Conservation (phyloP, 1,140 invertebrate genomes). For the Eufriesea mexicana region DNA sequence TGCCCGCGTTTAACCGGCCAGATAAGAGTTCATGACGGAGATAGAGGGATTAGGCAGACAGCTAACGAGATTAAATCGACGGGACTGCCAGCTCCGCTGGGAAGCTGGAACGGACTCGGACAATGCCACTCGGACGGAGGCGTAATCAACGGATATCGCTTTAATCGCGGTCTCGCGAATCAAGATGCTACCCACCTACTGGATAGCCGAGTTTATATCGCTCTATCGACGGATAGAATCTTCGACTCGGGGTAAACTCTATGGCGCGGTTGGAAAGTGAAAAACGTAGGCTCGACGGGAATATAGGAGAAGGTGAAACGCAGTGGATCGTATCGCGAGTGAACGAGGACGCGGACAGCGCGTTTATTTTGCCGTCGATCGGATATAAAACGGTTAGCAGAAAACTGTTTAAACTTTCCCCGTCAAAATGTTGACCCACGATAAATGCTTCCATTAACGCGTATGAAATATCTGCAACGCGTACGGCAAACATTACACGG, state of each 20-base stretch:
- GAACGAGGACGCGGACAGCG: neutral
- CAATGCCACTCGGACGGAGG: neutral
- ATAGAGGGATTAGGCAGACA: constrained; percentile 25
- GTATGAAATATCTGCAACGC: neutral
- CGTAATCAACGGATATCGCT: constrained; percentile 36
- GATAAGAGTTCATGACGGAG: constrained; percentile 28
- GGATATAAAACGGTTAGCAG: constrained; percentile 7
- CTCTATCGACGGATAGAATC: neutral
- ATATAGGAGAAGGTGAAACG: neutral
- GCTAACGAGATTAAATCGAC: constrained; percentile 18
- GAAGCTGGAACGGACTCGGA: neutral
- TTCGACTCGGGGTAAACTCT: too few relatives aligned
- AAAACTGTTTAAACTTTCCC: neutral
- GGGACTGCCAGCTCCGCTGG: neutral
- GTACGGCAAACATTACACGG: neutral
- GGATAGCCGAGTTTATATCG: neutral
- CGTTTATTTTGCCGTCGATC: neutral
- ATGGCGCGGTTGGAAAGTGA: neutral
- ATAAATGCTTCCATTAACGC: constrained; percentile 23
- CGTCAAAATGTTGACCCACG: constrained; percentile 17
- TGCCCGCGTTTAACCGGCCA: constrained; percentile 6
- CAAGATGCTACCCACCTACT: neutral
- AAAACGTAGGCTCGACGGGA: neutral
- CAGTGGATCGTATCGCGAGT: neutral
- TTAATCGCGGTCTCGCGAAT: constrained; percentile 4